Evolutionary conservation across 2,888 invertebrate genomes (phyloP).

Genomic region (Fabriciana adippe): DNA sequence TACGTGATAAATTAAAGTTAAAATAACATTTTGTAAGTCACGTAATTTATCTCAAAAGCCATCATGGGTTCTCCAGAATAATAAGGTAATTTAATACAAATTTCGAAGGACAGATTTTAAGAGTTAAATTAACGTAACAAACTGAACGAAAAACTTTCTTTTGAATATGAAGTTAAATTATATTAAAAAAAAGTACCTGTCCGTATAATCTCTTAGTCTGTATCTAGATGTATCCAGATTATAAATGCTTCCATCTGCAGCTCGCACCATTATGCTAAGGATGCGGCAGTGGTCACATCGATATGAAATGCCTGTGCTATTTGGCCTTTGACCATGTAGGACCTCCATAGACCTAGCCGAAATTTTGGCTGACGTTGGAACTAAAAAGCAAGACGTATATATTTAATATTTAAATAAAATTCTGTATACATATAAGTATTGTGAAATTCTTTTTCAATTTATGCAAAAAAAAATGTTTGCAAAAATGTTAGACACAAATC

Average conservation of each 20-base stretch:
- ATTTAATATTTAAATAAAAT: no score
- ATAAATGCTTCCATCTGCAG: constrained; percentile 45
- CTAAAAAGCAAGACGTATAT: constrained; percentile 39
- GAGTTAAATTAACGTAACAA: no score
- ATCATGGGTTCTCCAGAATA: no score
- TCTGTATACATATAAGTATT: no score
- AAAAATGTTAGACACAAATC: no score
- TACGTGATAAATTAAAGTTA: neutral
- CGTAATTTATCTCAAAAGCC: no score
- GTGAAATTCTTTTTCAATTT: no score
- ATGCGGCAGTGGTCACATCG: constrained; percentile 50
- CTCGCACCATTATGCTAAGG: constrained; percentile 47
- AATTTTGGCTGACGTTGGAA: constrained; percentile 40
- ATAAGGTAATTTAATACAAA: no score
- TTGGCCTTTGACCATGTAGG: constrained; percentile 49
- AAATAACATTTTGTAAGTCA: neutral
- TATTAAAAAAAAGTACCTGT: constrained; percentile 44
- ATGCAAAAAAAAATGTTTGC: no score
- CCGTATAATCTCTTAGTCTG: constrained; percentile 43
- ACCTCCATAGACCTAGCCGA: constrained; percentile 39
- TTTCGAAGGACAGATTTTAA: no score
- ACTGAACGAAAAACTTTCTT: no score
- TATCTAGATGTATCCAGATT: constrained; percentile 53
- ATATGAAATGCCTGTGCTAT: constrained; percentile 45
- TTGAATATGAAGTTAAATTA: no score